Conservation (phyloP, 2,888 invertebrate species). For the Tuberolachnus salignus region DNA sequence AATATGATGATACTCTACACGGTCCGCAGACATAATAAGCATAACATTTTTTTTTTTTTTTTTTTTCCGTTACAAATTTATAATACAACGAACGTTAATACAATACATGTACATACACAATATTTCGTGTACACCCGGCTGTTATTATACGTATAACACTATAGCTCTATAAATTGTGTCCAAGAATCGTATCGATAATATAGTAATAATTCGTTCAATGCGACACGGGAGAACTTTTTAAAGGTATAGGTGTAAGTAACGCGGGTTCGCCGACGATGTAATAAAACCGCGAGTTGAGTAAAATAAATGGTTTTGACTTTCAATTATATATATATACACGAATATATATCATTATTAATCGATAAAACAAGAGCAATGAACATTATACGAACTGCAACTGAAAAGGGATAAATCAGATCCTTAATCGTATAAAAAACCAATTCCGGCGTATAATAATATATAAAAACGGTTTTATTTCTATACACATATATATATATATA, state of each 20-base stretch:
- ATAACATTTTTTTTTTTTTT: too few relatives aligned
- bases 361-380: slow-evolving; percentile 25
- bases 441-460: too few relatives aligned
- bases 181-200: not conserved
- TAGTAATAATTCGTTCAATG: not conserved
- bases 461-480: slow-evolving; percentile 16
- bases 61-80: too few relatives aligned
- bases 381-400: slow-evolving; percentile 45
- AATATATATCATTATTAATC: slow-evolving; percentile 21
- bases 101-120: too few relatives aligned
- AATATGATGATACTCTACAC: too few relatives aligned
- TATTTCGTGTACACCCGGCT: not conserved
- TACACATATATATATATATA: too few relatives aligned
- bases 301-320: slow-evolving; percentile 43
- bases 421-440: slow-evolving; percentile 51
- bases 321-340: slow-evolving; percentile 10
- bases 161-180: not conserved
- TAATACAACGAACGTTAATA: too few relatives aligned
- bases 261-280: not conserved
- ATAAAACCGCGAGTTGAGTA: slow-evolving; percentile 37
- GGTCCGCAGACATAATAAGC: too few relatives aligned
- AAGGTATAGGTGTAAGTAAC: not conserved
- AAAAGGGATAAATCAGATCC: slow-evolving; percentile 46
- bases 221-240: slow-evolving; percentile 3
- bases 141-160: not conserved